These are phyloP conservation scores for Pagetopsis macropterus DNA, from an alignment of 2,797 vertebrate genomes.

Conservation along the genomic window DNA sequence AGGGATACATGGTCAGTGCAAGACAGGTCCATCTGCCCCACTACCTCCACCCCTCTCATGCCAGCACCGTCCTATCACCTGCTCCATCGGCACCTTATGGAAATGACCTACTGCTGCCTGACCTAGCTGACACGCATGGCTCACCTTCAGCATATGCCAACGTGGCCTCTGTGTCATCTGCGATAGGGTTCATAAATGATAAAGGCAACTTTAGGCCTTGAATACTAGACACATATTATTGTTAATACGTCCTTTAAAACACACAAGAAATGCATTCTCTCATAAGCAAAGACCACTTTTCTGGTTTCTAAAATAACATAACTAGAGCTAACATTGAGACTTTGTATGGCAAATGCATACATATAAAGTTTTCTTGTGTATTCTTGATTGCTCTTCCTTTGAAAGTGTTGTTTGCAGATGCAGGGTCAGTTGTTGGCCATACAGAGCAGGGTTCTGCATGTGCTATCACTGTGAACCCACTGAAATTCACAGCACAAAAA, in stretches of 20 bases:
- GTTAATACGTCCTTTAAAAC: neutral
- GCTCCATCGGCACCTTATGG: slow-evolving; percentile 76
- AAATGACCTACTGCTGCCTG: slow-evolving; percentile 78
- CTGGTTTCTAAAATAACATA: neutral
- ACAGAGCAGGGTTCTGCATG: slow-evolving; percentile 25
- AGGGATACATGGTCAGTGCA: slow-evolving; percentile 85
- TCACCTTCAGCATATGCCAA: slow-evolving; percentile 75
- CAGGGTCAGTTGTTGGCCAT: slow-evolving; percentile 3
- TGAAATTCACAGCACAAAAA: slow-evolving; percentile 48
- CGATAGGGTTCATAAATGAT: neutral
- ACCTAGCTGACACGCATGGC: slow-evolving; percentile 70
- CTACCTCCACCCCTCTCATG: slow-evolving; percentile 69
- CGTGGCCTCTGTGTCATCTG: slow-evolving; percentile 26
- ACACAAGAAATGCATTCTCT: slow-evolving; percentile 1
- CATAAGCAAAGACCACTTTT: neutral
- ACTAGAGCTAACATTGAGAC: neutral
- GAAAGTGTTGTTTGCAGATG: slow-evolving; percentile 18
- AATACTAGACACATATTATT: neutral
- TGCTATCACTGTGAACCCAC: slow-evolving; percentile 34
- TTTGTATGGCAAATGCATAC: slow-evolving; percentile 1
- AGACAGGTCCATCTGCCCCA: slow-evolving; percentile 88
- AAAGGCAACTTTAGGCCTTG: neutral
- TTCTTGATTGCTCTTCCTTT: slow-evolving; percentile 11
- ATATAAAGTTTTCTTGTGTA: slow-evolving; percentile 25
- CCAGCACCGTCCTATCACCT: slow-evolving; percentile 77